A percentile compares a stretch with the other conserved stretches of the same genome.
phyloP scores from a whole-genome alignment of 2,113 vertebrate species.

The Cromileptes altivelis region DNA sequence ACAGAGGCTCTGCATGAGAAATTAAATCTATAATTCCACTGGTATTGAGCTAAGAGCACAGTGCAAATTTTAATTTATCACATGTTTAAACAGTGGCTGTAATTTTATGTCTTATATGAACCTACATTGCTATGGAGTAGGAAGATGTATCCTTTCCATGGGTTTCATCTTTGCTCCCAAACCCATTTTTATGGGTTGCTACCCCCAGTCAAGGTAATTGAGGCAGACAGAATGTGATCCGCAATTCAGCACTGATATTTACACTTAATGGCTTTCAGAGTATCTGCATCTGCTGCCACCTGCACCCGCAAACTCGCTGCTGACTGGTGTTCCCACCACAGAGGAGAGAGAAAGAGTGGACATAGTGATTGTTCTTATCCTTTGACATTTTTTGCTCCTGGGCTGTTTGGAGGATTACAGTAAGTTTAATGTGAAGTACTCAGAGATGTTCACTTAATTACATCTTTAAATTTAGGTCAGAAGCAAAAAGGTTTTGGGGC shows the following conservation, averaged over 20 bases:
- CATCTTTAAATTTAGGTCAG: not conserved
- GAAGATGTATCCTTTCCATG: conserved; percentile 31
- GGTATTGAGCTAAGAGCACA: not conserved
- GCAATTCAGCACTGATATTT: conserved; percentile 74
- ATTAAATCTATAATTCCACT: not conserved
- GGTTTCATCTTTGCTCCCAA: conserved; percentile 31
- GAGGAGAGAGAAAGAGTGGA: conserved; percentile 9
- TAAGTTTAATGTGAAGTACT: conserved; percentile 1
- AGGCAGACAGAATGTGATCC: conserved; percentile 76
- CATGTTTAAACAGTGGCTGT: not conserved
- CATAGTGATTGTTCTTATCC: not conserved
- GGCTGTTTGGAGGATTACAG: not conserved
- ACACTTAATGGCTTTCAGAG: conserved; percentile 80
- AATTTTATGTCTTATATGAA: conserved; percentile 3
- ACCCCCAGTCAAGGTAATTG: conserved; percentile 70
- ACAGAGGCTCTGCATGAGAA: not conserved
- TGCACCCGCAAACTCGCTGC: conserved; percentile 61
- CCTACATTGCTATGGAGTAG: not conserved
- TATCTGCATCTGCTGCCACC: conserved; percentile 71
- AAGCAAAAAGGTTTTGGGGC: not conserved
- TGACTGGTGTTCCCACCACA: conserved; percentile 3
- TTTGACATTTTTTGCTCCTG: not conserved
- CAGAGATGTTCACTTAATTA: conserved; percentile 8
- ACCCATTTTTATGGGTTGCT: conserved; percentile 44
- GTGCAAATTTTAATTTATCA: not conserved